These are phyloP conservation scores for Acanthis flammea DNA, from an alignment of 2,797 vertebrate species.

Conservation along the genomic window DNA sequence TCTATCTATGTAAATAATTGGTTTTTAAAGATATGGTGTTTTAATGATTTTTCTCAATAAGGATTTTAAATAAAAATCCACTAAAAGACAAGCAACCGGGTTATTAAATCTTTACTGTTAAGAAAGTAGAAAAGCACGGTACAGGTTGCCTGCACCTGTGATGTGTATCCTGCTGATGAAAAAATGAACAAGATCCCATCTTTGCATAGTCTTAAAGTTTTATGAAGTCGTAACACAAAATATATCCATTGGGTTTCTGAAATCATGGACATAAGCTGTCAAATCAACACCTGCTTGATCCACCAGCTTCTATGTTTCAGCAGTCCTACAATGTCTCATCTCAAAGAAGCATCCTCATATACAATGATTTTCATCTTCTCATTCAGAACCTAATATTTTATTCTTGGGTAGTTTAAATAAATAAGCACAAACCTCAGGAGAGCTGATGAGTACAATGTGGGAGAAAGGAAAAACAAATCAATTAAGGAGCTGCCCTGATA, in stretches of 20 bases:
- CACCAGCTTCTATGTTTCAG: not conserved
- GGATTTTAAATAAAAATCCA: not conserved
- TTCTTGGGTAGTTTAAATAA: not conserved
- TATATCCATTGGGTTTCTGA: not conserved
- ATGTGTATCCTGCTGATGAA: not conserved
- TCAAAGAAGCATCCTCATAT: not conserved
- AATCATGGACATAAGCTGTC: not conserved
- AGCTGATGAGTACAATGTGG: not conserved
- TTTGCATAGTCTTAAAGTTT: not conserved
- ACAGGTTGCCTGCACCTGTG: not conserved
- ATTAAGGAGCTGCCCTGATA: not conserved
- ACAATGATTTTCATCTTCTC: not conserved
- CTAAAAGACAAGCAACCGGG: not conserved
- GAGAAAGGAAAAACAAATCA: slow-evolving; percentile 2
- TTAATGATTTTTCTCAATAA: not conserved
- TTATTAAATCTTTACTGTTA: not conserved
- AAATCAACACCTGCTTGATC: not conserved
- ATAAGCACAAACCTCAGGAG: slow-evolving; percentile 1
- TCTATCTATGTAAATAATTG: not conserved
- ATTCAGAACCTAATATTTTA: not conserved
- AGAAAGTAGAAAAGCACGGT: not conserved
- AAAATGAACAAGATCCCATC: not conserved
- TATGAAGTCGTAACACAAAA: not conserved
- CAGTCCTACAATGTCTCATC: not conserved
- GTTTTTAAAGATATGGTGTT: not conserved